Percentiles rank a stretch among this genome's conserved stretches.
phyloP scores from a whole-genome alignment of 2,113 vertebrate genomes.

The Vimba vimba region DNA sequence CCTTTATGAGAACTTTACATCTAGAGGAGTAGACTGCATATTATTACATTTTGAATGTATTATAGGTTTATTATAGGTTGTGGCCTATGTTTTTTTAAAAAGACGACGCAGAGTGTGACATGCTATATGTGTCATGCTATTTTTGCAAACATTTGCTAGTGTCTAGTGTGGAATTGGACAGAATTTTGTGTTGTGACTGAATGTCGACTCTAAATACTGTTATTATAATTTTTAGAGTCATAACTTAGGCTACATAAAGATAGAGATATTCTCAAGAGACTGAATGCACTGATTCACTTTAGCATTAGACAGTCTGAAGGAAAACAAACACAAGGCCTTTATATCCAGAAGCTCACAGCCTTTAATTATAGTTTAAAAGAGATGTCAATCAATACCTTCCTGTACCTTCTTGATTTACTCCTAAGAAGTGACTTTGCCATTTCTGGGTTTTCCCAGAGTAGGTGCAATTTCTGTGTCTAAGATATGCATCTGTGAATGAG shows the following conservation, averaged over 20 bases:
- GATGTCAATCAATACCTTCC: not conserved
- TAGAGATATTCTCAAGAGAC: not conserved
- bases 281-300: not conserved
- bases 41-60: too few relatives aligned
- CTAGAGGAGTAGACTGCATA: too few relatives aligned
- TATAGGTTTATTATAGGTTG: too few relatives aligned
- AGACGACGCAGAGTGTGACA: too few relatives aligned
- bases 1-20: too few relatives aligned
- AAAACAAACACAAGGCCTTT: not conserved
- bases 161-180: too few relatives aligned
- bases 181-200: too few relatives aligned
- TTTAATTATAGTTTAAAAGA: not conserved
- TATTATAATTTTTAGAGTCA: not conserved
- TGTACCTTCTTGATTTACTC: not conserved
- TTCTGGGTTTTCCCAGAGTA: constrained; percentile 49
- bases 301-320: not conserved
- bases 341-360: not conserved
- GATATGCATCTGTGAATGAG: not conserved
- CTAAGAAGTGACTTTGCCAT: not conserved
- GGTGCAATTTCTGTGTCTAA: constrained; percentile 59
- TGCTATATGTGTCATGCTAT: too few relatives aligned
- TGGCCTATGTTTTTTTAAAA: too few relatives aligned
- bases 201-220: not conserved
- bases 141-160: too few relatives aligned
- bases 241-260: not conserved